Evolutionary conservation across 2,888 invertebrate genomes (phyloP), one percentile per base, ranked within the genome.

Genomic region (Poecilobothrus nobilitatus): DNA sequence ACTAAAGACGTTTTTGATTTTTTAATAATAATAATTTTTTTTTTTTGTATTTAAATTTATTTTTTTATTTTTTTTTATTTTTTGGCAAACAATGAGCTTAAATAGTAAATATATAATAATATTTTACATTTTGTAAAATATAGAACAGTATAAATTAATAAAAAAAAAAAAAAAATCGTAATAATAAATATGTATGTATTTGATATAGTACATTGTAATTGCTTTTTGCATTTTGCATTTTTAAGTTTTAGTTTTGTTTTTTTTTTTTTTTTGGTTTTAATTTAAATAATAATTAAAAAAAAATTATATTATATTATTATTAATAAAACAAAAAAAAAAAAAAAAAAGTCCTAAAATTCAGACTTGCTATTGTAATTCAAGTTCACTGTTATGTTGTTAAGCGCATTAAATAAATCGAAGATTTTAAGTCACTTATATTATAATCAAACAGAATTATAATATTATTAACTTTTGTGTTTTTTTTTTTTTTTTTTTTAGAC

Each of bases 41-140:
- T n/a, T 41, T 41, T 41, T 41, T 41, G 15, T 12, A 44, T 44
- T 53, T 18, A 53, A 27, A 53, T 53, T 53, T n/a, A n/a, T n/a
- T 53, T 53, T 53, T 53, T 53, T n/a, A 53, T 1, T 18, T 53
- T 3, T 53, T 53, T 53, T 53, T 53, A 15, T 53, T 18, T 53
- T 53, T 53, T 53, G 53, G 53, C 53, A 53, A 53, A 53, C 15
- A 53, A 53, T 53, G 53, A 53, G 53, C 53, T 53, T 53, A 53
- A 53, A 18, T 53, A 18, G 9, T 53, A 53, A 53, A 53, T 53
- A 8, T 34, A 53, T 53, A 18, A 53, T 53, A 53, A 18, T 3
- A 53, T 8, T 53, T 53, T 15, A 53, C 53, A 53, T 53, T 53
- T n/a, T 53, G 18, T 53, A 53, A 53, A 53, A 9, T 53, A 18